Percentiles rank a stretch among this genome's conserved stretches.
These are phyloP conservation scores for Heliconius hortense DNA, from an alignment of 2,888 invertebrate species.

Conservation along the genomic window DNA sequence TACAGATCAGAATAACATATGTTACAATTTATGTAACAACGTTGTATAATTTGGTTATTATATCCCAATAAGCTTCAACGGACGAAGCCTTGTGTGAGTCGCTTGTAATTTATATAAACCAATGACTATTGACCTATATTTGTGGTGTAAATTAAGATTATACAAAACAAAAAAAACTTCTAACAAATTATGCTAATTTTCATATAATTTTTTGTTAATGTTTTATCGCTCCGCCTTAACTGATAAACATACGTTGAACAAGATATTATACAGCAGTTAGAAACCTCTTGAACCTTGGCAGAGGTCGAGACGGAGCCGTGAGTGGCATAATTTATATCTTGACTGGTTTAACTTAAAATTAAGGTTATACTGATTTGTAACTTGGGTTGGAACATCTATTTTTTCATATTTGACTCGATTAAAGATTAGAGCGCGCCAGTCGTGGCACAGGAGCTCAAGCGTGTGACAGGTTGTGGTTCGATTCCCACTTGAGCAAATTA, in stretches of 20 bases:
- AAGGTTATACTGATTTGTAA: conserved; percentile 24
- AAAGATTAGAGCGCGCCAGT: not conserved
- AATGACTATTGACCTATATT: not conserved
- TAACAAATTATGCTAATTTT: conserved; percentile 8
- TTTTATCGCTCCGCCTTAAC: conserved; percentile 13
- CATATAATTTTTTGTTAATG: conserved; percentile 9
- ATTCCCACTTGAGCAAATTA: too few relatives aligned
- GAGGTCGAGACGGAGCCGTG: conserved; percentile 34
- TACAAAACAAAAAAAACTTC: not conserved
- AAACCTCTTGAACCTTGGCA: conserved; percentile 33
- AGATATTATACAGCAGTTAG: conserved; percentile 9
- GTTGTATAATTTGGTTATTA: too few relatives aligned
- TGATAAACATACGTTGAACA: conserved; percentile 3
- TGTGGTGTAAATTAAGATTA: not conserved
- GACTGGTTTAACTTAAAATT: conserved; percentile 34
- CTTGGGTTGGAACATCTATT: conserved; percentile 5
- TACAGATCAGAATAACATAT: too few relatives aligned
- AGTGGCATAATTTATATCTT: conserved; percentile 35
- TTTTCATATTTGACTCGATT: not conserved
- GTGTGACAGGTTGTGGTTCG: too few relatives aligned
- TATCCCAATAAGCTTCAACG: too few relatives aligned
- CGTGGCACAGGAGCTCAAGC: too few relatives aligned
- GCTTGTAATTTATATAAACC: not conserved
- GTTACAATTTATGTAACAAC: too few relatives aligned
- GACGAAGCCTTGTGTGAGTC: too few relatives aligned